Percentiles rank a stretch among this genome's conserved stretches.
Evolutionary conservation across 1,140 invertebrate species (phyloP).

Genomic region (Drosophila bipectinata): DNA sequence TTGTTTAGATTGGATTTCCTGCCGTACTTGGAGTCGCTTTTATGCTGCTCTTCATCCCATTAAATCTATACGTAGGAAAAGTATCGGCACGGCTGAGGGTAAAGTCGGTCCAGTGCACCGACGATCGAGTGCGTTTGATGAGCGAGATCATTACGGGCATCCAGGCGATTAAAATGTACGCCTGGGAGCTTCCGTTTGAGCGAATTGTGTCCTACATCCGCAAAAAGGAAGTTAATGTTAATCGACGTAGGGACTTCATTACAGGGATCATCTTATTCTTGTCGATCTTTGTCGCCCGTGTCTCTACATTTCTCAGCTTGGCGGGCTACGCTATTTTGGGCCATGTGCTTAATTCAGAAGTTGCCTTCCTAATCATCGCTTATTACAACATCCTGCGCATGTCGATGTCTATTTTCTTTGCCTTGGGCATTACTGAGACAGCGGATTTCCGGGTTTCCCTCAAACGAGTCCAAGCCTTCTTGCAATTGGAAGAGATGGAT

Average conservation of each 20-base stretch:
- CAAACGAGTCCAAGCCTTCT: conserved; percentile 88
- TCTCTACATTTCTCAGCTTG: conserved; percentile 91
- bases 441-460: conserved; percentile 89
- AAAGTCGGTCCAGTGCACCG: conserved; percentile 88
- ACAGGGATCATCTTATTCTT: conserved; percentile 90
- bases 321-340: conserved; percentile 85
- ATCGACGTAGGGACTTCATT: conserved; percentile 88
- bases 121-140: conserved; percentile 93
- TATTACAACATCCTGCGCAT: conserved; percentile 90
- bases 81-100: conserved; percentile 87
- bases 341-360: conserved; percentile 87
- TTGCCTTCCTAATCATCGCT: conserved; percentile 90
- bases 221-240: conserved; percentile 85
- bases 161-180: conserved; percentile 96
- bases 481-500: conserved; percentile 87
- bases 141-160: conserved; percentile 95
- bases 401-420: conserved; percentile 91
- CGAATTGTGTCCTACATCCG: conserved; percentile 86
- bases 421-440: conserved; percentile 86
- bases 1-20: conserved; percentile 87
- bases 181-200: conserved; percentile 92
- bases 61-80: conserved; percentile 92
- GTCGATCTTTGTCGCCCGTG: conserved; percentile 89
- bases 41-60: conserved; percentile 91
- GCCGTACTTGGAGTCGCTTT: conserved; percentile 91